Evolutionary conservation across 2,888 invertebrate genomes (phyloP).

Genomic region (Hypercompe scribonia): DNA sequence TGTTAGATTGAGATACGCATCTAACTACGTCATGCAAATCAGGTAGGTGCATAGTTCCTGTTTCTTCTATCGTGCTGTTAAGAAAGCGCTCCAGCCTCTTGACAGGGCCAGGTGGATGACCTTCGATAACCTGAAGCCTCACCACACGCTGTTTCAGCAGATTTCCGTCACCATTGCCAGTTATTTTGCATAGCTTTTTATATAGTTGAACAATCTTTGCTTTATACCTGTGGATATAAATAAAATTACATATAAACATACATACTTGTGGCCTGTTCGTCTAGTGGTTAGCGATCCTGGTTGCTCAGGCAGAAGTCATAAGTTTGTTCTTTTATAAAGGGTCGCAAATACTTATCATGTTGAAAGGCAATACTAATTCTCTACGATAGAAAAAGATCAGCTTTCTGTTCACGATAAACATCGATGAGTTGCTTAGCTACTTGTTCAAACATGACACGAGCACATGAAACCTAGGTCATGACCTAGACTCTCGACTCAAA

Average conservation of each 20-base stretch:
- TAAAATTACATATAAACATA: neutral
- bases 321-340: neutral
- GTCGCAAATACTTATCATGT: no score
- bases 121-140: slow-evolving; percentile 57
- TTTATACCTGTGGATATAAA: slow-evolving; percentile 59
- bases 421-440: no score
- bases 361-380: no score
- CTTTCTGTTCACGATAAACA: no score
- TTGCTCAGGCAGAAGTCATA: neutral
- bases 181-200: slow-evolving; percentile 62
- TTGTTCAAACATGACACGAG: no score
- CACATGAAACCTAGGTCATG: no score
- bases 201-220: slow-evolving; percentile 60
- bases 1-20: slow-evolving; percentile 65
- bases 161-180: slow-evolving; percentile 40
- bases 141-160: slow-evolving; percentile 61
- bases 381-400: no score
- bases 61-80: slow-evolving; percentile 60
- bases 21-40: slow-evolving; percentile 81
- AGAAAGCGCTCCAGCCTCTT: slow-evolving; percentile 64
- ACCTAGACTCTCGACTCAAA: no score
- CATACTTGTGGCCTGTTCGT: neutral
- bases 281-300: neutral
- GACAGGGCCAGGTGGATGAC: slow-evolving; percentile 68
- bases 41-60: slow-evolving; percentile 72